Conservation (phyloP, 2,797 vertebrate species). For the Echiichthys vipera region DNA sequence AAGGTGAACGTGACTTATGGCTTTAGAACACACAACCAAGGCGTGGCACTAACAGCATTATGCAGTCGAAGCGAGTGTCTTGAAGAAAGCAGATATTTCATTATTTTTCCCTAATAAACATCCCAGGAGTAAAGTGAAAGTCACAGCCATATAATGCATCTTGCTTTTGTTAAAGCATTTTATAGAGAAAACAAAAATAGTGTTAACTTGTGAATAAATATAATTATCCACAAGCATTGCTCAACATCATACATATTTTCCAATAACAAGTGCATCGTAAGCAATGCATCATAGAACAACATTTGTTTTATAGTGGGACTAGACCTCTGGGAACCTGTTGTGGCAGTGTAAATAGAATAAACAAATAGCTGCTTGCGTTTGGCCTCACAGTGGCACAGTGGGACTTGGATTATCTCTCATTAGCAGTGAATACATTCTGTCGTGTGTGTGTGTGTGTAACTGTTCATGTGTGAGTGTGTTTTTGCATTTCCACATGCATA, state of each 20-base stretch:
- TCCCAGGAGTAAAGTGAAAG: conserved; percentile 36
- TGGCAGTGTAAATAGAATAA: conserved; percentile 64
- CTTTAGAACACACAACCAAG: conserved; percentile 46
- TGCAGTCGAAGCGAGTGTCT: conserved; percentile 9
- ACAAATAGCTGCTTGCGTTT: conserved; percentile 57
- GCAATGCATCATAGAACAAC: conserved; percentile 41
- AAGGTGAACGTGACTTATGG: conserved; percentile 60
- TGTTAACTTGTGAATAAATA: conserved; percentile 1
- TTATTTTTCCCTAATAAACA: conserved; percentile 1
- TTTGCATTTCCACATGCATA: neutral
- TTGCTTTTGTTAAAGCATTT: neutral
- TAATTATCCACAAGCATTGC: conserved; percentile 13
- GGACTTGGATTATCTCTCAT: conserved; percentile 62
- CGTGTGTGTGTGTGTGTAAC: conserved; percentile 10
- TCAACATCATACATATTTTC: neutral
- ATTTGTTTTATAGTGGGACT: conserved; percentile 42
- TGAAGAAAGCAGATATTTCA: conserved; percentile 22
- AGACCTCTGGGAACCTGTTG: conserved; percentile 59
- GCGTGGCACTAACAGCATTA: conserved; percentile 36
- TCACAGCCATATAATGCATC: conserved; percentile 2
- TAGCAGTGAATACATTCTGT: conserved; percentile 45
- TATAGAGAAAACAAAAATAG: neutral
- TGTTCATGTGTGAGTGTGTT: neutral
- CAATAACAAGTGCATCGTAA: conserved; percentile 28
- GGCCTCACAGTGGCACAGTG: conserved; percentile 42